Evolutionary conservation across 1,140 invertebrate species (phyloP), one percentile per base, ranked within the genome.

Genomic region (Lutraria rhynchaena): DNA sequence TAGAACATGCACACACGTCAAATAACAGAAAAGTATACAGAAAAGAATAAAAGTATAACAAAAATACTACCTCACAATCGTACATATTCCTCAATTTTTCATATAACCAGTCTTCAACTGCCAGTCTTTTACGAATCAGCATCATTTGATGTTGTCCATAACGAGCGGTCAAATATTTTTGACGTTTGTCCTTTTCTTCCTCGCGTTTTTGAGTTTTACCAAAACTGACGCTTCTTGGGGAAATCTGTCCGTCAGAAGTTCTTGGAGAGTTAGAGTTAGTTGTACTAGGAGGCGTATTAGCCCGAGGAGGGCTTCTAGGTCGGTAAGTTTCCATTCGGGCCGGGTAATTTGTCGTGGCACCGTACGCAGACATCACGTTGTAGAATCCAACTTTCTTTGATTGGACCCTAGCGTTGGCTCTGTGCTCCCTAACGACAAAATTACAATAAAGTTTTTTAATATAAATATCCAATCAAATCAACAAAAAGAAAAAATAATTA

Each of bases 81-180:
- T 98, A 98, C 46, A 99, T 94, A 89, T 96, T 96, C 92, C 98
- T 96, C 77, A 99, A 94, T 92, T 98, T 96, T 90, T 99, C 97
- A 92, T 98, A 98, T 53, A 99, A 95, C 98, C 98, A 99, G 96
- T 99, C 98, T 93, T 99, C 98, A 13, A 99, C 98, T 15, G 96
- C 96, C 75, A 99, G 94, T 90, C 98, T 94, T 93, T 99, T 99
- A 85, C 97, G 95, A 88, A 99, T 99, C 82, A 99, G 95, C 88
- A 95, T 96, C 98, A 99, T 99, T 93, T 99, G 98, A 93, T 99
- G 98, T 83, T 96, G 96, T 73, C 97, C 97, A 90, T 99, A 99
- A 92, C 99, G 99, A 82, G 98, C 97, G 41, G 98, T 99, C 81
- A 99, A 95, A 93, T 98, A 99, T 84, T 93, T 93, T 77, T 93